Evolutionary conservation across 2,113 vertebrate genomes (phyloP).

Genomic region (Crotophaga sulcirostris): DNA sequence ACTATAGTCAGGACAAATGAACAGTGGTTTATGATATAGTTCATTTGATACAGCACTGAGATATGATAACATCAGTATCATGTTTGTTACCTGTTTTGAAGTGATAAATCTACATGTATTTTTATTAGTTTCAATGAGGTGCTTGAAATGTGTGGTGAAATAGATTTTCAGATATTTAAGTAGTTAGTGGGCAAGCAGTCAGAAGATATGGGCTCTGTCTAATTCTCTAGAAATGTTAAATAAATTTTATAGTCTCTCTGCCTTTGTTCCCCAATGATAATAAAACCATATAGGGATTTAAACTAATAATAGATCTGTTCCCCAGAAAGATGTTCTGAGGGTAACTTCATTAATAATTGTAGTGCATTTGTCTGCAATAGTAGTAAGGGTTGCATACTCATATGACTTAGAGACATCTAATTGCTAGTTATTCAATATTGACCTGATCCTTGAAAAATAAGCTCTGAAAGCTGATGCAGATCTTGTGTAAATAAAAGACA

Average conservation of each 20-base stretch:
- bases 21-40: fast-evolving
- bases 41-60: not conserved
- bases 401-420: not conserved
- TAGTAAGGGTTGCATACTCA: not conserved
- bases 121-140: not conserved
- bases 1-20: not conserved
- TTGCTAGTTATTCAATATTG: slow-evolving; percentile 1
- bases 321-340: not conserved
- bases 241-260: not conserved
- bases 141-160: not conserved
- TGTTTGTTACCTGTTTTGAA: not conserved
- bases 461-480: not conserved
- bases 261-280: not conserved
- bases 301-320: not conserved
- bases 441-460: not conserved
- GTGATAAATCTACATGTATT: not conserved
- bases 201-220: not conserved
- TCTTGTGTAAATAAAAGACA: not conserved
- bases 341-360: not conserved
- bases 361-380: not conserved
- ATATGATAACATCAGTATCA: not conserved
- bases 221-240: not conserved
- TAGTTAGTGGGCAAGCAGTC: not conserved
- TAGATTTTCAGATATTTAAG: not conserved
- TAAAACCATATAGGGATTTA: not conserved